These are phyloP conservation scores for Chelmon rostratus DNA, from an alignment of 2,797 vertebrate species.

Conservation along the genomic window DNA sequence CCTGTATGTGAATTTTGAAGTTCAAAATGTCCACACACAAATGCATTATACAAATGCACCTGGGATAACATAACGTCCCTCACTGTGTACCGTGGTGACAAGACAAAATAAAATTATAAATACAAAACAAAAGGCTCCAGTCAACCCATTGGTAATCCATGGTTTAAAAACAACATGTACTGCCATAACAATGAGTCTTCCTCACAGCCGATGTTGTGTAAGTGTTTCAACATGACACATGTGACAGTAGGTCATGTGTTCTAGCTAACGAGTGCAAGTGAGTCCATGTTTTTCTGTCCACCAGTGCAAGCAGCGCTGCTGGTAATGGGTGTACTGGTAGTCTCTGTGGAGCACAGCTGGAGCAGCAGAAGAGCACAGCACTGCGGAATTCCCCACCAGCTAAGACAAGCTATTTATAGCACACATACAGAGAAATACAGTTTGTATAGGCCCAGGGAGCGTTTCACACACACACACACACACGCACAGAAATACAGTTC, in stretches of 20 bases:
- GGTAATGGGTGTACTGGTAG: slow-evolving; percentile 68
- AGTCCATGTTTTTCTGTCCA: slow-evolving; percentile 31
- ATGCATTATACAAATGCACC: slow-evolving; percentile 1
- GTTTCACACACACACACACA: slow-evolving; percentile 31
- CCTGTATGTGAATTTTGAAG: not conserved
- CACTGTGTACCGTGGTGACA: not conserved
- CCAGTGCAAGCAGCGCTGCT: slow-evolving; percentile 57
- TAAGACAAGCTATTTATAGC: slow-evolving; percentile 82
- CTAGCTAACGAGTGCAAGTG: not conserved
- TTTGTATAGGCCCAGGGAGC: slow-evolving; percentile 64
- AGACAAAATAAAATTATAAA: slow-evolving; percentile 20
- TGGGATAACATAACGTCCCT: slow-evolving; percentile 17
- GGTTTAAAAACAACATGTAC: slow-evolving; percentile 56
- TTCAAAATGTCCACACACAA: not conserved
- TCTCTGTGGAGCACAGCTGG: slow-evolving; percentile 74
- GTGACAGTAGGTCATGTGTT: slow-evolving; percentile 64
- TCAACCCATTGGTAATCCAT: slow-evolving; percentile 48
- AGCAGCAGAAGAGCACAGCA: slow-evolving; percentile 74
- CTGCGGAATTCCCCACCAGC: slow-evolving; percentile 83
- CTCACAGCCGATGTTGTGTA: slow-evolving; percentile 56
- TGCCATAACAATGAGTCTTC: slow-evolving; percentile 32
- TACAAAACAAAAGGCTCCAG: slow-evolving; percentile 12
- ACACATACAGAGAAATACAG: slow-evolving; percentile 57
- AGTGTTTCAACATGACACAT: slow-evolving; percentile 51
- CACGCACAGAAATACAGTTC: slow-evolving; percentile 23